Evolutionary conservation across 2,888 invertebrate species (phyloP).

Genomic region (Eristalis pertinax): DNA sequence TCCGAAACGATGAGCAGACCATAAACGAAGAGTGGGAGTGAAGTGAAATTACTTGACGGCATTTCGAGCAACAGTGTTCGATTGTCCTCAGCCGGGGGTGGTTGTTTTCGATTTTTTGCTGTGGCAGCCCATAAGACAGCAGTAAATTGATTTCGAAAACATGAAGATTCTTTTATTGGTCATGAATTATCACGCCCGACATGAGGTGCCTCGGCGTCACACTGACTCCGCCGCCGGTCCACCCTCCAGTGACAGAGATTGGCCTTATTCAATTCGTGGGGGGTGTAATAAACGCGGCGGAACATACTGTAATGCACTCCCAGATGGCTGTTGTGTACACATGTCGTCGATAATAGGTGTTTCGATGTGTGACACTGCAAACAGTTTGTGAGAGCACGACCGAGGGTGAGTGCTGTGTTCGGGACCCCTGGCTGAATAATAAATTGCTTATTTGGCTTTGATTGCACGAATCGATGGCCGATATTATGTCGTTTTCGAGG

Average conservation of each 20-base stretch:
- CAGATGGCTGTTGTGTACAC: conserved; percentile 28
- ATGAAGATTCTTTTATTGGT: conserved; percentile 42
- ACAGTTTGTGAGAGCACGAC: background rate
- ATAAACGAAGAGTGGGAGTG: conserved; percentile 6
- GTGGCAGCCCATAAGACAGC: conserved; percentile 5
- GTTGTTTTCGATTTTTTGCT: background rate
- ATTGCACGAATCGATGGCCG: conserved; percentile 1
- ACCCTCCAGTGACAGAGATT: background rate
- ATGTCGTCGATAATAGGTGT: background rate
- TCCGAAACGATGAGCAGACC: conserved; percentile 23
- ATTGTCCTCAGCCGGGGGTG: background rate
- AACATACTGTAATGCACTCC: conserved; percentile 51
- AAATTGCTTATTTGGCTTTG: conserved; percentile 24
- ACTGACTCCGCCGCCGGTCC: background rate
- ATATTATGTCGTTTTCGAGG: background rate
- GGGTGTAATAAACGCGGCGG: conserved; percentile 32
- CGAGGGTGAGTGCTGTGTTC: background rate
- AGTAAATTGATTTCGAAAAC: conserved; percentile 42
- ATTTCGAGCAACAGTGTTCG: conserved; percentile 13
- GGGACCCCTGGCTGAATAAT: background rate
- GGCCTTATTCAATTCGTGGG: conserved; percentile 12
- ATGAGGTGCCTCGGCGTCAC: background rate
- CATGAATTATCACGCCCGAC: conserved; percentile 37
- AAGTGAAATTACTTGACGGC: conserved; percentile 17
- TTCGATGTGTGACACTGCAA: conserved; percentile 12